phyloP scores from a whole-genome alignment of 2,888 invertebrate genomes.

The Apocheima hispidaria region DNA sequence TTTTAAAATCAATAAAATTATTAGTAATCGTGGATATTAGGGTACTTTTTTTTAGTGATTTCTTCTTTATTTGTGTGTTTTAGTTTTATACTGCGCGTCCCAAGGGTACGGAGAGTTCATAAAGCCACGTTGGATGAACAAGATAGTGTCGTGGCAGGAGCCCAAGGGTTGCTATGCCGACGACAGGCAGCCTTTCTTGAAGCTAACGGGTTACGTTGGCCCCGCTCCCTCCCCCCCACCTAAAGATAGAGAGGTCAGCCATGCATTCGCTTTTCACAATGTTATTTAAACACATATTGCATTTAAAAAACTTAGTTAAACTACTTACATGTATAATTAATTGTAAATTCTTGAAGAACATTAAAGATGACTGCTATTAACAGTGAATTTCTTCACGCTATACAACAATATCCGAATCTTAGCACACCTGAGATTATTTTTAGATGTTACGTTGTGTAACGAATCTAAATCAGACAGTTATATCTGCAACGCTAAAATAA shows the following conservation, averaged over 20 bases:
- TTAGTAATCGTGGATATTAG: background rate
- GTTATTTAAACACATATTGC: background rate
- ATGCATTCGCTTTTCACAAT: background rate
- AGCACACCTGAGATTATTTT: conserved; percentile 5
- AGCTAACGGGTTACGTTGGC: conserved; percentile 74
- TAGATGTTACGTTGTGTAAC: background rate
- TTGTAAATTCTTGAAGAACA: background rate
- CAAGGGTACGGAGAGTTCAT: conserved; percentile 83
- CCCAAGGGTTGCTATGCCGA: conserved; percentile 78
- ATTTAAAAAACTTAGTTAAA: conserved; percentile 1
- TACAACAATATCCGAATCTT: conserved; percentile 2
- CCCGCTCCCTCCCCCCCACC: conserved; percentile 54
- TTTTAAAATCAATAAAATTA: background rate
- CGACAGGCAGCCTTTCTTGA: conserved; percentile 74
- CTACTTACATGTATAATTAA: conserved; percentile 12
- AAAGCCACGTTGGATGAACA: conserved; percentile 83
- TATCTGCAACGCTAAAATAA: conserved; percentile 7
- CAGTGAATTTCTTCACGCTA: background rate
- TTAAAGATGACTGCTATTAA: background rate
- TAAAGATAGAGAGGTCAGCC: conserved; percentile 70
- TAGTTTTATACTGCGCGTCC: conserved; percentile 73
- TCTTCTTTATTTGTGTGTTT: background rate
- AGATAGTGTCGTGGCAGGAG: conserved; percentile 79
- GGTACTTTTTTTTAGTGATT: background rate
- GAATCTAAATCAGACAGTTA: conserved; percentile 5